These are phyloP conservation scores for Cantharis nigra DNA, from an alignment of 2,888 invertebrate genomes.

Conservation along the genomic window DNA sequence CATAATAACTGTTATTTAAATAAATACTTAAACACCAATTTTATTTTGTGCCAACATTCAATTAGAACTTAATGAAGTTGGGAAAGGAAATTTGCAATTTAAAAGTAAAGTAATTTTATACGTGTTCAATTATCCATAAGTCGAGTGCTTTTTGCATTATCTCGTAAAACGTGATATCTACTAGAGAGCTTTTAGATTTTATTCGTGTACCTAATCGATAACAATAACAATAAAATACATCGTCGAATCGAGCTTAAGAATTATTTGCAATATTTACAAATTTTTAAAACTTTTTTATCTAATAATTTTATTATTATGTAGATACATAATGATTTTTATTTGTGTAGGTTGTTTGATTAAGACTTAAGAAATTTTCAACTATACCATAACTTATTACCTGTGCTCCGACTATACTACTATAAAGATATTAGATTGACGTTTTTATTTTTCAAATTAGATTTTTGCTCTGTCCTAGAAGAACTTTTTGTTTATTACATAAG, in stretches of 20 bases:
- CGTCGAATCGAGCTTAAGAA: background rate
- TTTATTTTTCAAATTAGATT: background rate
- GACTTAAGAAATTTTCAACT: background rate
- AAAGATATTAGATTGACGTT: background rate
- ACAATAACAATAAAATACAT: constrained; percentile 6
- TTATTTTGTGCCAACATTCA: constrained; percentile 5
- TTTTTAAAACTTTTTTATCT: background rate
- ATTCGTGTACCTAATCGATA: constrained; percentile 11
- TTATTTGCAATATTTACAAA: background rate
- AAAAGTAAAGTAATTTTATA: constrained; percentile 22
- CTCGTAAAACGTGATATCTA: constrained; percentile 2
- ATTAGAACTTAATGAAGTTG: background rate
- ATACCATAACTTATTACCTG: too few relatives aligned
- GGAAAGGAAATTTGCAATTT: constrained; percentile 16
- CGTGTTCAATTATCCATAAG: constrained; percentile 25
- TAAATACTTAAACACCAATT: background rate
- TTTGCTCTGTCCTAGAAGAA: background rate
- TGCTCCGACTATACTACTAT: background rate
- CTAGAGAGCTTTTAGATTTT: constrained; percentile 8
- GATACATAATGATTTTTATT: background rate
- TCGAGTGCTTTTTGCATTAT: constrained; percentile 17
- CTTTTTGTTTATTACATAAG: constrained; percentile 1
- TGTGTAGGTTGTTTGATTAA: background rate
- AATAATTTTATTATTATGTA: background rate
- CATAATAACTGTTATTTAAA: background rate